These are phyloP conservation scores for Trachelipus rathkii DNA, from an alignment of 1,140 invertebrate species.

Conservation along the genomic window DNA sequence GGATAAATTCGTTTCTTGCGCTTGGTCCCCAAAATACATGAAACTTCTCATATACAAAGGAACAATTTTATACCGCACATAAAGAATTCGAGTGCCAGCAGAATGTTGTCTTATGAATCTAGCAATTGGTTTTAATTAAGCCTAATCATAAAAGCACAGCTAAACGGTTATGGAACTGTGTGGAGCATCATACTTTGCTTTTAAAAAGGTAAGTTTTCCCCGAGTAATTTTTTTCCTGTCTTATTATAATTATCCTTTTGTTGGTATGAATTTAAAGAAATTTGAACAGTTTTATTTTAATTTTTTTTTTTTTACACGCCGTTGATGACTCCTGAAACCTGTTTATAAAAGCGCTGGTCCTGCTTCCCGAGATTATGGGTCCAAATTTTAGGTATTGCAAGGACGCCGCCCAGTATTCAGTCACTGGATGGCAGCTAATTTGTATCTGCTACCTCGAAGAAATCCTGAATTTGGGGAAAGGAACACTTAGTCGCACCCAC, in stretches of 20 bases:
- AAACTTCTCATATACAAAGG: conserved; percentile 97
- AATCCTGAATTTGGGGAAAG: conserved; percentile 82
- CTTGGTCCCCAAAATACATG: conserved; percentile 99
- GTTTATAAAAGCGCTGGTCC: conserved; percentile 68
- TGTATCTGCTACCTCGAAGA: conserved; percentile 74
- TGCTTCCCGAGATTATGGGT: conserved; percentile 87
- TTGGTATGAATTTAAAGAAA: too few relatives aligned
- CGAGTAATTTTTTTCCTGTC: too few relatives aligned
- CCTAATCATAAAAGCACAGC: conserved; percentile 90
- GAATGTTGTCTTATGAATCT: conserved; percentile 96
- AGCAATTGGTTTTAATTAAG: conserved; percentile 94
- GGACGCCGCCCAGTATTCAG: conserved; percentile 91
- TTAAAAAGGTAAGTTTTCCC: too few relatives aligned
- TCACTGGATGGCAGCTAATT: conserved; percentile 64
- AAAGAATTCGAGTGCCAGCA: conserved; percentile 94
- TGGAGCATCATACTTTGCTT: conserved; percentile 99
- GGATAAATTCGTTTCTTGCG: conserved; percentile 93
- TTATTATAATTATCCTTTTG: too few relatives aligned
- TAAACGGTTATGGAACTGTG: conserved; percentile 97
- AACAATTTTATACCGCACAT: conserved; percentile 98
- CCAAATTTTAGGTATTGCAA: conserved; percentile 93
- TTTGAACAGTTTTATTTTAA: too few relatives aligned
- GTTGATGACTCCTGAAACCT: conserved; percentile 86
- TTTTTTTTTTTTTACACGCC: too few relatives aligned
- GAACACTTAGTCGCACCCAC: conserved; percentile 78